Evolutionary conservation across 2,113 vertebrate genomes (phyloP).

Genomic region (Salvelinus sp.): DNA sequence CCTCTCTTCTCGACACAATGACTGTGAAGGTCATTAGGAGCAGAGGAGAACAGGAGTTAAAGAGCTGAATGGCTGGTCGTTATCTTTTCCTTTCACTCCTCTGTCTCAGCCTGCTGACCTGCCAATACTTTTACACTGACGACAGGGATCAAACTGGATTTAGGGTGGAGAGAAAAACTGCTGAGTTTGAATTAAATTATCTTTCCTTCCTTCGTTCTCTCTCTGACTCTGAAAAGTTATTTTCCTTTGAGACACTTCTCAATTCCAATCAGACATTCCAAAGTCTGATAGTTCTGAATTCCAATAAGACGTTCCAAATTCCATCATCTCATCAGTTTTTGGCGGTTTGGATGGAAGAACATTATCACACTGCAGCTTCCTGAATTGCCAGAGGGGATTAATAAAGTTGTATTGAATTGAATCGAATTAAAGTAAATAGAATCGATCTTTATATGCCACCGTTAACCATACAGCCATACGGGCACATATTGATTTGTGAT

Average conservation of each 20-base stretch:
- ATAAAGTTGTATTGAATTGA: no score
- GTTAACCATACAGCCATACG: no score
- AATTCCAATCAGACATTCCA: slow-evolving; percentile 60
- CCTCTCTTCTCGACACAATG: slow-evolving; percentile 26
- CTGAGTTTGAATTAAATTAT: not conserved
- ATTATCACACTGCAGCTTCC: slow-evolving; percentile 44
- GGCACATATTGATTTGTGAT: no score
- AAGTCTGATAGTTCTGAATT: slow-evolving; percentile 44
- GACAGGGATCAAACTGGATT: slow-evolving; percentile 56
- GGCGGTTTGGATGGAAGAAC: slow-evolving; percentile 40
- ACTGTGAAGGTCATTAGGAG: slow-evolving; percentile 29
- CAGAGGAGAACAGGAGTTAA: slow-evolving; percentile 16
- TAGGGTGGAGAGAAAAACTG: slow-evolving; percentile 36
- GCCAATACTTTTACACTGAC: slow-evolving; percentile 40
- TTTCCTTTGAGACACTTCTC: slow-evolving; percentile 54
- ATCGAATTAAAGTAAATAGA: no score
- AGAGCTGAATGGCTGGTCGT: slow-evolving; percentile 12
- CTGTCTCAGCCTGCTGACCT: slow-evolving; percentile 40
- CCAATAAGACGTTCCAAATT: slow-evolving; percentile 47
- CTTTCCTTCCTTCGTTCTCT: no score
- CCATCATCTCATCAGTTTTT: slow-evolving; percentile 49
- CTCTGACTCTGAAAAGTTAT: no score
- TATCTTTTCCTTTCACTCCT: slow-evolving; percentile 28
- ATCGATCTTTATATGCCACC: no score
- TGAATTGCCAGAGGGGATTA: slow-evolving; percentile 24